Conservation (phyloP, 2,797 vertebrate species). For the Ctenosaura bakeri region DNA sequence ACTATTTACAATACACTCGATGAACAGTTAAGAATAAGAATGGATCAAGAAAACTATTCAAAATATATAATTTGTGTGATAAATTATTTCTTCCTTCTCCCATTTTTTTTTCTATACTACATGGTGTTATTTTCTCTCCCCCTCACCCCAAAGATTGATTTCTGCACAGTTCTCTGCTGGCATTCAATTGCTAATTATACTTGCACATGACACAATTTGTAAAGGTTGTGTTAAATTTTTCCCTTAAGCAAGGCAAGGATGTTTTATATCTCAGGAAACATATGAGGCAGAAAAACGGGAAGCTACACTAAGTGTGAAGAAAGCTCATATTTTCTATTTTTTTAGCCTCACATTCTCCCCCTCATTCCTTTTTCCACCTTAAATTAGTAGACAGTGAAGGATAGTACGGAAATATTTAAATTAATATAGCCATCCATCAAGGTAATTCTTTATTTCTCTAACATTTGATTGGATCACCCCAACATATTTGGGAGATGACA, state of each 20-base stretch:
- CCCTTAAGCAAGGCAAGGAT: slow-evolving; percentile 33
- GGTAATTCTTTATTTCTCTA: not conserved
- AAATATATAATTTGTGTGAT: slow-evolving; percentile 28
- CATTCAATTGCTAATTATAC: slow-evolving; percentile 52
- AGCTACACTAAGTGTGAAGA: slow-evolving; percentile 18
- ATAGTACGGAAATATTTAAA: not conserved
- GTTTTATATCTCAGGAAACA: slow-evolving; percentile 40
- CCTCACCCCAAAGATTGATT: slow-evolving; percentile 51
- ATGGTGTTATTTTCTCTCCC: slow-evolving; percentile 49
- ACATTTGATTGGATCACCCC: not conserved
- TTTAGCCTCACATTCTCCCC: not conserved
- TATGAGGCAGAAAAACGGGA: not conserved
- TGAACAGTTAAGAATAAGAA: not conserved
- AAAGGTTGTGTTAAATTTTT: slow-evolving; percentile 42
- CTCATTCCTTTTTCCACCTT: not conserved
- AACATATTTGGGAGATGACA: not conserved
- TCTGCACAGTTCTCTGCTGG: slow-evolving; percentile 51
- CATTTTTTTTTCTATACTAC: slow-evolving; percentile 33
- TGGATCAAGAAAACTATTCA: slow-evolving; percentile 45
- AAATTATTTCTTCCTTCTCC: slow-evolving; percentile 53
- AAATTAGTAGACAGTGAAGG: slow-evolving; percentile 12
- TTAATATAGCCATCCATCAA: not conserved
- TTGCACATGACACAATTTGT: slow-evolving; percentile 28
- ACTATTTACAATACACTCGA: slow-evolving; percentile 42
- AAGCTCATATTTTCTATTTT: slow-evolving; percentile 22